Evolutionary conservation across 1,140 invertebrate genomes (phyloP), one percentile per base, ranked within the genome.

Genomic region (Drosophila sp.): DNA sequence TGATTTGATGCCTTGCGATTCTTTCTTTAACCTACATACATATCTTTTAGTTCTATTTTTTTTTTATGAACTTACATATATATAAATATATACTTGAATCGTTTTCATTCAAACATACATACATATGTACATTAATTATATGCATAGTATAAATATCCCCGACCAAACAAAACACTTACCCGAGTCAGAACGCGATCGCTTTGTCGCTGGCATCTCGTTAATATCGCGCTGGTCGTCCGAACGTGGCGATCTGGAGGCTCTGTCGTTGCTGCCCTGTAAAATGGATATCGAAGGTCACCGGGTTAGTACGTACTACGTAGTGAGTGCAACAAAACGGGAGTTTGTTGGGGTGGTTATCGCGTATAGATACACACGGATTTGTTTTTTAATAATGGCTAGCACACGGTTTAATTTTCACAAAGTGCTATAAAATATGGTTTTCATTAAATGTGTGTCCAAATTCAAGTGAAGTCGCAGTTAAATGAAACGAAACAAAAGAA

Each of bases 181-280:
- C 57, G 89, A 91, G 61, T 90, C 89, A 14, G 89, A 90, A 41
- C 89, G 89, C 50, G 89, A 82, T 54, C 81, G 71, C 50, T 90
- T 90, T 50, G 89, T 78, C n/a, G 67, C 69, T 41, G 84, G 72
- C 67, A 86, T 80, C 8, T 89, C 80, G 59, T 62, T 78, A 25
- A 87, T 89, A 27, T 90, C 89, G 45, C 84, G 80, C 71, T 90
- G 89, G 69, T 90, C 89, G 65, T 90, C 89, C 63, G 89, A 91
- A 77, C 89, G 89, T 58, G 89, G 90, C 14, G 89, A 90, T 69
- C 89, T 89, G 11, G 89, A 89, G 62, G 90, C 84, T 91, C 89
- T 89, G 61, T 90, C 89, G 81, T 90, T 91, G 78, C 89, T 91
- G 54, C 89, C 89, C 89, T 90, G 51, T 25, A 65, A 53, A 79